phyloP scores from a whole-genome alignment of 2,113 vertebrate species.

The Tychaedon coryphoeus region DNA sequence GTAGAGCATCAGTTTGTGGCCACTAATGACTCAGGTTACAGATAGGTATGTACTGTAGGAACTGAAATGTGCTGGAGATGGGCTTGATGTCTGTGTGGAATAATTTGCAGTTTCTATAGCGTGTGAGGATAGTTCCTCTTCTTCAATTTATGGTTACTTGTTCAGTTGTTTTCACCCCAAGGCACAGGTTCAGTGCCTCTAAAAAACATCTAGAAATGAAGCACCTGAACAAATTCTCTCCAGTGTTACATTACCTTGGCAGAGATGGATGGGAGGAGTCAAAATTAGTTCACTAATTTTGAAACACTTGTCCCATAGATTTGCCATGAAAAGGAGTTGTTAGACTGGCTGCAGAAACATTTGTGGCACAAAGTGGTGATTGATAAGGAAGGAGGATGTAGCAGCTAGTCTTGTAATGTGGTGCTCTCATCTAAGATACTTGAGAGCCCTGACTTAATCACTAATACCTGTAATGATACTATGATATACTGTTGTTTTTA shows the following conservation, averaged over 20 bases:
- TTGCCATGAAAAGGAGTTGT: rapidly evolving
- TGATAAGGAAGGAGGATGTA: background rate
- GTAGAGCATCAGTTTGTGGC: background rate
- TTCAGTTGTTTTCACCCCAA: background rate
- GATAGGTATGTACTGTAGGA: background rate
- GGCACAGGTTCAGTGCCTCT: background rate
- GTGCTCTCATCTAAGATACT: background rate
- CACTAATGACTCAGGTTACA: background rate
- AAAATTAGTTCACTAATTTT: background rate
- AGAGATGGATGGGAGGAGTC: background rate
- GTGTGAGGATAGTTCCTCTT: background rate
- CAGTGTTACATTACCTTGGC: background rate
- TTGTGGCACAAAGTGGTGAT: background rate
- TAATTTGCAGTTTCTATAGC: background rate
- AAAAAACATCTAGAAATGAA: background rate
- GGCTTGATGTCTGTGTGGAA: background rate
- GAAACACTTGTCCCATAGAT: background rate
- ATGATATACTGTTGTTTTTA: constrained; percentile 8
- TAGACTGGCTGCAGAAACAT: background rate
- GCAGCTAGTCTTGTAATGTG: background rate
- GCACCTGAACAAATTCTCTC: background rate
- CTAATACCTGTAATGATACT: background rate
- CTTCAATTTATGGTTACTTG: background rate
- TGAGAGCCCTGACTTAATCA: background rate
- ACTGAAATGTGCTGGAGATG: background rate